These are phyloP conservation scores for Hylia prasina DNA, from an alignment of 2,113 vertebrate genomes.

Conservation along the genomic window DNA sequence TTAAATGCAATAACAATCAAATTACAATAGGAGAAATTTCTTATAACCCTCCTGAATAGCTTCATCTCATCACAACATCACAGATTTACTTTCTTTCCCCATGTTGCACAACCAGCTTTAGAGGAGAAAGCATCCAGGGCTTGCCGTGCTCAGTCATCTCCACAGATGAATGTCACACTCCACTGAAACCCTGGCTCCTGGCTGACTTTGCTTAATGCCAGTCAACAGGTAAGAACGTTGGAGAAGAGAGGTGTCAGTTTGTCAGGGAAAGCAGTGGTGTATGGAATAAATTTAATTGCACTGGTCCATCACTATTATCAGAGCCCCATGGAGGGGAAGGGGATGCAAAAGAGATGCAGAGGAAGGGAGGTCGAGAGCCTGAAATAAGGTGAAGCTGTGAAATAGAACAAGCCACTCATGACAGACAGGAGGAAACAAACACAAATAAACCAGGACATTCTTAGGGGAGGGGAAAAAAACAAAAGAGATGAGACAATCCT, in stretches of 20 bases:
- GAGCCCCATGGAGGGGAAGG: not conserved
- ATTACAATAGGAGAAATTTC: slow-evolving; percentile 2
- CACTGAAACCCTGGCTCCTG: not conserved
- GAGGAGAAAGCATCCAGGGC: not conserved
- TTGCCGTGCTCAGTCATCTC: not conserved
- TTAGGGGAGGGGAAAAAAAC: fast-evolving
- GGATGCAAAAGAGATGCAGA: not conserved
- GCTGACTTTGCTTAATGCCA: slow-evolving; percentile 35
- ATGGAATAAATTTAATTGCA: slow-evolving; percentile 34
- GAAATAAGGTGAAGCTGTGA: not conserved
- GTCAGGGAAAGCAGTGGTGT: not conserved
- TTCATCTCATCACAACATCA: not conserved
- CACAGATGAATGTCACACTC: not conserved
- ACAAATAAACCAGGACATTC: not conserved
- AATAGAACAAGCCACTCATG: not conserved
- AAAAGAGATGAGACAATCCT: not conserved
- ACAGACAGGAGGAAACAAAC: not conserved
- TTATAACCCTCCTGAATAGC: not conserved
- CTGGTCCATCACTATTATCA: not conserved
- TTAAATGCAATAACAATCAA: slow-evolving; percentile 51
- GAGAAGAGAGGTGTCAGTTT: not conserved
- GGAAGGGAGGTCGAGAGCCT: not conserved
- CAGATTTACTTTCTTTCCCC: not conserved
- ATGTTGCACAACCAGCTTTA: not conserved
- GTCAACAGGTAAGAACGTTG: not conserved